These are phyloP conservation scores for Dromaius novaehollandiae DNA, from an alignment of 2,113 vertebrate genomes.

Conservation along the genomic window DNA sequence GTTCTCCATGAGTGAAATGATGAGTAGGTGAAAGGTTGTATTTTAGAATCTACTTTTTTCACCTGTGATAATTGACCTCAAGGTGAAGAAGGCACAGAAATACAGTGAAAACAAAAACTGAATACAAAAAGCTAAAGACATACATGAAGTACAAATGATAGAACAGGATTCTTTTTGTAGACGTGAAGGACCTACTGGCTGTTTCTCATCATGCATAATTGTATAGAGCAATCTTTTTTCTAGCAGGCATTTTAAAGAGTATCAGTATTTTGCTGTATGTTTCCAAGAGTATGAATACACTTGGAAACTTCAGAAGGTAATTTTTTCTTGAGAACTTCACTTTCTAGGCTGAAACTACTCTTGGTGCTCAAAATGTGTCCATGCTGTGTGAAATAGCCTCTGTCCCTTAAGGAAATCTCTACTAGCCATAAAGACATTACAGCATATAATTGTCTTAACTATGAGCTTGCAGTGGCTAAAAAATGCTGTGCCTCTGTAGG, in stretches of 20 bases:
- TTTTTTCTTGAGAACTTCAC: background rate
- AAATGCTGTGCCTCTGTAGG: background rate
- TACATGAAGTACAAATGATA: background rate
- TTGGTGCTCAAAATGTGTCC: background rate
- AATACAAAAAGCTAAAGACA: background rate
- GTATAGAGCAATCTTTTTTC: background rate
- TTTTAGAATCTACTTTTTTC: slow-evolving; percentile 15
- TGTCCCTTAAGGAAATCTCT: background rate
- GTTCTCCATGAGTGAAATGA: background rate
- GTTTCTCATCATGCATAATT: background rate
- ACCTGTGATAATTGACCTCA: slow-evolving; percentile 16
- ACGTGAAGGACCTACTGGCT: background rate
- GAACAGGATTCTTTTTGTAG: background rate
- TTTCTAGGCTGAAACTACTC: background rate
- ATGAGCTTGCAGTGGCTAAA: background rate
- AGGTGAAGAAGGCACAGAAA: background rate
- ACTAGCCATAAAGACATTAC: background rate
- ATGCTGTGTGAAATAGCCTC: background rate
- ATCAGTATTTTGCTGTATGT: background rate
- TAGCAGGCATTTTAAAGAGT: background rate
- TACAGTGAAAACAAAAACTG: background rate
- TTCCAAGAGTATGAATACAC: background rate
- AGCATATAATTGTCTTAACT: background rate
- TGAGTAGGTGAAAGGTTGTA: background rate
- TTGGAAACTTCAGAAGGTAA: background rate